Conservation (phyloP, 2,888 invertebrate genomes). For the Bugula neritina region DNA sequence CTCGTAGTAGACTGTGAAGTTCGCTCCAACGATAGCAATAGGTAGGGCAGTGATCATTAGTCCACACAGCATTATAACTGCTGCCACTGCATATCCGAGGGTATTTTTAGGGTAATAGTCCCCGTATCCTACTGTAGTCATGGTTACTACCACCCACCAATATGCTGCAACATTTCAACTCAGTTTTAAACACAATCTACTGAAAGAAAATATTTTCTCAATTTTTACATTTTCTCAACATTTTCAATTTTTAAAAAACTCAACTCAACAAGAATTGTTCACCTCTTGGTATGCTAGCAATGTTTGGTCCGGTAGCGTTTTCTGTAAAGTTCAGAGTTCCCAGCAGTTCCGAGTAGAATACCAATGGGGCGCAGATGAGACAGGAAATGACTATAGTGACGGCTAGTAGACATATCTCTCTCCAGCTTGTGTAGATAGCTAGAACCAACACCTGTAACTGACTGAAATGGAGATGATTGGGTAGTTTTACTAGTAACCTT, state of each 20-base stretch:
- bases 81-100: not conserved
- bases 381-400: not conserved
- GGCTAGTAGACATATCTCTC: not conserved
- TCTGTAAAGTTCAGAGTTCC: not conserved
- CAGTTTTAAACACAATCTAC: too few species aligned
- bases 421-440: not conserved
- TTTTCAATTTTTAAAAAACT: too few species aligned
- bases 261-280: too few species aligned
- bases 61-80: not conserved
- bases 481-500: not conserved
- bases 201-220: too few species aligned
- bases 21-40: constrained; percentile 5
- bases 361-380: not conserved
- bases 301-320: not conserved
- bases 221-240: too few species aligned
- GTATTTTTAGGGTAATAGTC: not conserved
- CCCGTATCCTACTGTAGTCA: constrained; percentile 13
- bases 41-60: constrained; percentile 1
- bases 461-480: too few species aligned
- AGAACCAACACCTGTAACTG: not conserved
- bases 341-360: not conserved
- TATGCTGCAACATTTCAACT: too few species aligned
- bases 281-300: not conserved
- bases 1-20: constrained; percentile 9
- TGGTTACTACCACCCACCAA: constrained; percentile 16